Base-by-base conservation (phyloP, 2,888 invertebrate species). In the Xestia ashworthii region DNA sequence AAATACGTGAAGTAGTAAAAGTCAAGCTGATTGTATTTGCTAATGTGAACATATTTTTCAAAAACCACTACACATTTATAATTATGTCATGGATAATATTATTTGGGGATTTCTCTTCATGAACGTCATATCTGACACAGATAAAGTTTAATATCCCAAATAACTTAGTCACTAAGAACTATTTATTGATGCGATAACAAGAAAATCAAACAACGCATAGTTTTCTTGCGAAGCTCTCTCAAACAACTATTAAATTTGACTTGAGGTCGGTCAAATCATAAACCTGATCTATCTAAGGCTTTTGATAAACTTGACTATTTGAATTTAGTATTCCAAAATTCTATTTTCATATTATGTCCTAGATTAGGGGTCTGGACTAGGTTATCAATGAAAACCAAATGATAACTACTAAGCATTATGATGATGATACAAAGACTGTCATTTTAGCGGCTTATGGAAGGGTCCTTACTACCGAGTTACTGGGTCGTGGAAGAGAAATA, bases 201-300 rank as follows among this genome's bases (percentile, higher is more conserved):
- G 70, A 69, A 83, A 71, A 25, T 74, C 62, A 74, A 83, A 79
- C 50, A 81, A 55, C 14, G 9, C n/a, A 58, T 50, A 55, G 41
- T 11, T 81, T 67, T 25, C 58, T 71, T 38, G 74, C 46, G 38
- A 80, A 82, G 58, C 46, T 64, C 55, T 64, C 60, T 67, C n/a
- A 67, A 74, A 74, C 22, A 44, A 71, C 62, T 55, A 58, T 82
- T 48, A 50, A 70, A 22, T 55, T 76, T 67, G 5, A 38, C 38
- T n/a, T 19, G 6, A 71, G 16, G 62, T 80, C 62, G 67, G 62
- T 71, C 58, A 72, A 71, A 74, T 79, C n/a, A 53, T 22, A 80
- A 82, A 80, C 74, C 60, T 55, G 67, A 74, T 78, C 8, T 19
- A 73, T 6, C n/a, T 25, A 68, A 84, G 58, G 46, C 58, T 50